Evolutionary conservation across 2,113 vertebrate genomes (phyloP).

Genomic region (Psilopogon haemacephalus): DNA sequence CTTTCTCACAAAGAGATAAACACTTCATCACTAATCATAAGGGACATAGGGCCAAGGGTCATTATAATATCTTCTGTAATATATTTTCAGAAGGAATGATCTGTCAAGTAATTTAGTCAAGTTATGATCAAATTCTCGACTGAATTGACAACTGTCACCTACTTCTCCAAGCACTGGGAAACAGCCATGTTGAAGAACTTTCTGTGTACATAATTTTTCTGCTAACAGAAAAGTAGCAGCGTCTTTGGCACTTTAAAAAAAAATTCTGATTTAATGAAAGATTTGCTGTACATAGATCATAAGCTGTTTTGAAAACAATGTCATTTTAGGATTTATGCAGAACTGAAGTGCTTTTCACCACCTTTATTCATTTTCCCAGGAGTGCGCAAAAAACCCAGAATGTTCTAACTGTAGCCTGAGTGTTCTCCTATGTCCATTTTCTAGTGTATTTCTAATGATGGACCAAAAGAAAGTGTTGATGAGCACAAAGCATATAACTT

Average conservation of each 20-base stretch:
- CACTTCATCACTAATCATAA: not conserved
- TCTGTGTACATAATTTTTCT: not conserved
- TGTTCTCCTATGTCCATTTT: not conserved
- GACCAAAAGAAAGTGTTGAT: not conserved
- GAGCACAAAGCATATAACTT: not conserved
- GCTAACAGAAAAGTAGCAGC: not conserved
- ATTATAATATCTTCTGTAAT: not conserved
- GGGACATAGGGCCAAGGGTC: not conserved
- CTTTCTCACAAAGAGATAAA: not conserved
- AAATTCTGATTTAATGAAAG: not conserved
- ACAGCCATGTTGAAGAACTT: not conserved
- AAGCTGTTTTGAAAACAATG: not conserved
- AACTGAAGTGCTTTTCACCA: not conserved
- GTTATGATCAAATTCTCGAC: not conserved
- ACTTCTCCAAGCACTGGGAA: not conserved
- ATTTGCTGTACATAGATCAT: not conserved
- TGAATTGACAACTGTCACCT: not conserved
- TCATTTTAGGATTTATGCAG: not conserved
- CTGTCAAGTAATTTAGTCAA: not conserved
- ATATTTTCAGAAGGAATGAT: not conserved
- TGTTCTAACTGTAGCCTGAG: not conserved
- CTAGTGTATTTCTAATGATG: not conserved
- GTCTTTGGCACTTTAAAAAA: not conserved
- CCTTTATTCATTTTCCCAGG: not conserved
- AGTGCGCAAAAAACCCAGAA: not conserved